These are phyloP conservation scores for Drosophila sulfurigaster DNA, from an alignment of 1,140 invertebrate species.

Conservation along the genomic window DNA sequence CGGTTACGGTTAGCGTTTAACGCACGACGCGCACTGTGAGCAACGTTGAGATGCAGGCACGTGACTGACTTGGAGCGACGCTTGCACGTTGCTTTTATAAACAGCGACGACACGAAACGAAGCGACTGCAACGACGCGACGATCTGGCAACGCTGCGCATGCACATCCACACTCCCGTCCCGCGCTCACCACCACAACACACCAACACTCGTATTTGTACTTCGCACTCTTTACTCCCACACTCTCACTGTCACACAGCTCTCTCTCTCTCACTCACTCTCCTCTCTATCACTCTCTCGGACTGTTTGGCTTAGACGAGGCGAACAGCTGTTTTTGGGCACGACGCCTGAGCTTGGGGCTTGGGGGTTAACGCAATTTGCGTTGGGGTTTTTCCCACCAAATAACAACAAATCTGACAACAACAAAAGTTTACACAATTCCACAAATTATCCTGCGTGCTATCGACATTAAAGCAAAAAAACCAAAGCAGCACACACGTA, in stretches of 20 bases:
- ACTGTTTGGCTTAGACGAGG: slow-evolving; percentile 26
- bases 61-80: slow-evolving; percentile 72
- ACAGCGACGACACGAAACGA: slow-evolving; percentile 32
- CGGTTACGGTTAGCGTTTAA: neutral
- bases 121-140: slow-evolving; percentile 25
- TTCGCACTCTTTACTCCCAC: slow-evolving; percentile 24
- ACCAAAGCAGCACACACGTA: neutral
- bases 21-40: slow-evolving; percentile 51
- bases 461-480: neutral
- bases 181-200: neutral
- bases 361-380: slow-evolving; percentile 40
- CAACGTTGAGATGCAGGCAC: slow-evolving; percentile 72
- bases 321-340: slow-evolving; percentile 65
- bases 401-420: slow-evolving; percentile 25
- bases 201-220: neutral
- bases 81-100: slow-evolving; percentile 77
- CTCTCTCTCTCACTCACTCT: slow-evolving; percentile 15
- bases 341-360: slow-evolving; percentile 36
- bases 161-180: slow-evolving; percentile 28
- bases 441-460: neutral
- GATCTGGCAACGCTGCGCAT: slow-evolving; percentile 71
- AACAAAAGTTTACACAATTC: slow-evolving; percentile 18
- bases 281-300: slow-evolving; percentile 18
- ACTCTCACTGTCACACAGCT: slow-evolving; percentile 16
- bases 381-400: slow-evolving; percentile 28